Conservation (phyloP, 2,113 vertebrate species). For the Orycteropus afer region DNA sequence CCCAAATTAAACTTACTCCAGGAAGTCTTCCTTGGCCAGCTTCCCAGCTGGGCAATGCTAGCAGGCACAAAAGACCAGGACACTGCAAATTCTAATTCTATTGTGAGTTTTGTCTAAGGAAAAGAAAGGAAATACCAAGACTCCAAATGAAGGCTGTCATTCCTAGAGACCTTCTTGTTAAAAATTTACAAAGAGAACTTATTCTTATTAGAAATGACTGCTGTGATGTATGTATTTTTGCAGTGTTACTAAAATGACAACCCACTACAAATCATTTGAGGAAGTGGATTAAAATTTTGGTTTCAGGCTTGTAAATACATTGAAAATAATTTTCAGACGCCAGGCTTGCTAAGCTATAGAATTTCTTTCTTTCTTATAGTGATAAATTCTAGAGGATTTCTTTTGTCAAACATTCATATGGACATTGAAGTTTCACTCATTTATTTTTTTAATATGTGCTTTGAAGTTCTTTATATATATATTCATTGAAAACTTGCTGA, state of each 20-base stretch:
- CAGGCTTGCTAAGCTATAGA: neutral
- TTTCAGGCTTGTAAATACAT: neutral
- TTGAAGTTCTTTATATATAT: constrained; percentile 23
- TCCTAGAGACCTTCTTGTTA: neutral
- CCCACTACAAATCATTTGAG: neutral
- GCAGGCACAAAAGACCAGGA: neutral
- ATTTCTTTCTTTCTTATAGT: neutral
- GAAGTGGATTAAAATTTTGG: constrained; percentile 4
- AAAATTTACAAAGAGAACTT: constrained; percentile 5
- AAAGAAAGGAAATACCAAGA: constrained; percentile 24
- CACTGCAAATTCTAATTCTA: constrained; percentile 18
- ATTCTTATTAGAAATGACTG: constrained; percentile 22
- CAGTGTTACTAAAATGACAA: neutral
- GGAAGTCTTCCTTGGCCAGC: constrained; percentile 43
- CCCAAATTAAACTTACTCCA: constrained; percentile 46
- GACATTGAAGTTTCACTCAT: neutral
- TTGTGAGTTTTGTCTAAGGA: constrained; percentile 22
- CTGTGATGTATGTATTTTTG: neutral
- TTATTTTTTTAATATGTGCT: neutral
- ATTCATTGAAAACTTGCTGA: neutral
- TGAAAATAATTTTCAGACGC: constrained; percentile 23
- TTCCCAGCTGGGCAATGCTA: neutral
- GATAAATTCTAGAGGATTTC: neutral
- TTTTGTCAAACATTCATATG: neutral
- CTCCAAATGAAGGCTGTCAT: neutral